Conservation (phyloP, 2,797 vertebrate genomes). For the Simalia tracyae region DNA sequence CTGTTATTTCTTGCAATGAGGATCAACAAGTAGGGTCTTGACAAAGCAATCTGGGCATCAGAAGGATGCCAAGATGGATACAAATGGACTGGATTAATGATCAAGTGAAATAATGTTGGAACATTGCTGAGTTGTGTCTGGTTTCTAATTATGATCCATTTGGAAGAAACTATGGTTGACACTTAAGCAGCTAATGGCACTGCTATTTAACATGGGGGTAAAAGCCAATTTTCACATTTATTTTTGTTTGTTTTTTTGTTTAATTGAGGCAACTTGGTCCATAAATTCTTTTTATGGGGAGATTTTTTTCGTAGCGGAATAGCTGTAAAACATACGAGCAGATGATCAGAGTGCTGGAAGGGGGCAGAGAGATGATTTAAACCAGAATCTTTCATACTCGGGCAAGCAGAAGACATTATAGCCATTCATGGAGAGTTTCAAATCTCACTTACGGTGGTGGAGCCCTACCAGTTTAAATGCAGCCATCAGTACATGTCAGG, state of each 20-base stretch:
- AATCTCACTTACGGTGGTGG: constrained; percentile 50
- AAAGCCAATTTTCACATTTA: constrained; percentile 24
- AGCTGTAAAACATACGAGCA: constrained; percentile 22
- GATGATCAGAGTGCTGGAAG: constrained; percentile 5
- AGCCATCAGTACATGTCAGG: constrained; percentile 33
- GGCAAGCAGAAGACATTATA: constrained; percentile 63
- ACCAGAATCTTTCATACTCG: constrained; percentile 56
- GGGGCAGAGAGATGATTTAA: constrained; percentile 36
- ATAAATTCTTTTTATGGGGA: constrained; percentile 42
- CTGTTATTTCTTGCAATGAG: background rate
- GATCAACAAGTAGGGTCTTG: background rate
- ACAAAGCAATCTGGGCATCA: background rate
- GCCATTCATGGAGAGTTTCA: constrained; percentile 40
- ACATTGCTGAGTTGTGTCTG: constrained; percentile 15
- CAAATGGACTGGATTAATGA: constrained; percentile 27
- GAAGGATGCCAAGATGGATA: background rate
- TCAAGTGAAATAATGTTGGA: constrained; percentile 52
- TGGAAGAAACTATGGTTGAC: constrained; percentile 33
- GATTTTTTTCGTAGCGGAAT: constrained; percentile 36
- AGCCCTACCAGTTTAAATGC: constrained; percentile 45
- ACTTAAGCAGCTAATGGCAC: constrained; percentile 37
- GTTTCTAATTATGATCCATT: background rate
- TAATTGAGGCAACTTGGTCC: constrained; percentile 53
- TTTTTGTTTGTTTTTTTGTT: background rate
- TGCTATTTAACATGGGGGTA: constrained; percentile 9